A percentile compares a stretch with the other conserved stretches of the same genome.
Evolutionary conservation across 2,888 invertebrate species (phyloP).

Genomic region (Stramonita haemastoma): DNA sequence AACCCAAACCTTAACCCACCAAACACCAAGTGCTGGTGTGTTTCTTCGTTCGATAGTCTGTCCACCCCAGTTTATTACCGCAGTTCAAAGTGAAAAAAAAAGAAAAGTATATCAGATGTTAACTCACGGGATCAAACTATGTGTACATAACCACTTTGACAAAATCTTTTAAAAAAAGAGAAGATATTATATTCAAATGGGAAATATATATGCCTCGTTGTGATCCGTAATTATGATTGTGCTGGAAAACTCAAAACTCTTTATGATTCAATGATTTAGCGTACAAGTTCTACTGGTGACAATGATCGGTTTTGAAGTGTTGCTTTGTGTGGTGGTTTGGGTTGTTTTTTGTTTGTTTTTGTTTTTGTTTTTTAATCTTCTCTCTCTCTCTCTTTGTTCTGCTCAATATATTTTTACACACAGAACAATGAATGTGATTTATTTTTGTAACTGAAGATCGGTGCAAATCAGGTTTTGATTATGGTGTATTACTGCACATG

Average conservation of each 20-base stretch:
- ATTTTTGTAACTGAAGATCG: not conserved
- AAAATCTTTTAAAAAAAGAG: not conserved
- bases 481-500: not conserved
- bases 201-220: not conserved
- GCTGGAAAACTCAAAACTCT: not conserved
- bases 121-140: not conserved
- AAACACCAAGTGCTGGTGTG: no score
- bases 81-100: no score
- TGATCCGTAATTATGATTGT: not conserved
- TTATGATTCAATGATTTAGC: not conserved
- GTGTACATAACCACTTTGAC: slow-evolving; percentile 1
- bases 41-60: no score
- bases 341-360: not conserved
- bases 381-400: not conserved
- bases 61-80: no score
- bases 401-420: not conserved
- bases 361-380: not conserved
- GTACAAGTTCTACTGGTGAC: no score
- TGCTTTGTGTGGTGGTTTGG: slow-evolving; percentile 13
- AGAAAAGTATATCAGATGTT: no score
- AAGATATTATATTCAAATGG: not conserved
- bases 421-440: not conserved
- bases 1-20: no score
- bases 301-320: not conserved
- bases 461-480: not conserved